Evolutionary conservation across 2,888 invertebrate genomes (phyloP), one percentile per base, ranked within the genome.

Genomic region (Scelioninae gen. 1): DNA sequence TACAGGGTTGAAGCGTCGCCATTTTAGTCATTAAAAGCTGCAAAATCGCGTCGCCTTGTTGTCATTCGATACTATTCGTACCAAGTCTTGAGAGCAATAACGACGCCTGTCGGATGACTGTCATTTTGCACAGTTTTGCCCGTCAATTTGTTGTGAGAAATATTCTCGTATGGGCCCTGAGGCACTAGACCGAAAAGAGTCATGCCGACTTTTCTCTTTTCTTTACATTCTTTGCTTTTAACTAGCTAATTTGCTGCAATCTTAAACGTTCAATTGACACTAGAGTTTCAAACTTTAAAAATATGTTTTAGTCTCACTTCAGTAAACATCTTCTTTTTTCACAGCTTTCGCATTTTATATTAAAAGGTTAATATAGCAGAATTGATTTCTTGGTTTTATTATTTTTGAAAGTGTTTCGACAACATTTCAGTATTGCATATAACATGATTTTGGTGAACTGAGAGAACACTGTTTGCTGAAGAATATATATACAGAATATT

Each of bases 101-200:
- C 68, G 69, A 63, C 60, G 53, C 58, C 77, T 40, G 49, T 34
- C 69, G 38, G 83, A 85, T 84, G 82, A 85, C 85, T 82, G 85
- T 86, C 81, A 87, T 86, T 86, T 86, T 60, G 60, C 62, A 60
- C 78, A 7, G 5, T 78, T 78, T 82, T 56, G 79, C 45, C 83
- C 63, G 80, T 79, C 81, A 80, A 84, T 86, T 85, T 84, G 82
- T 83, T 82, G 84, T 83, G 82, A 34, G 5, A 40, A 68, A 34
- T 32, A 51, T 51, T 58, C 53, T 31, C 51, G 58, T 40, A 40
- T 43, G 51, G 56, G 53, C 60, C 53, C 60, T 23, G n/a, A 34
- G 62, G 63, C 63, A 40, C 9, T 31, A 31, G 34, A 40, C 60
- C 49, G 43, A 56, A 56, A 38, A 53, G 43, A 49, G 53, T 68